Conservation (phyloP, 2,797 vertebrate species). For the Silurus aristotelis region DNA sequence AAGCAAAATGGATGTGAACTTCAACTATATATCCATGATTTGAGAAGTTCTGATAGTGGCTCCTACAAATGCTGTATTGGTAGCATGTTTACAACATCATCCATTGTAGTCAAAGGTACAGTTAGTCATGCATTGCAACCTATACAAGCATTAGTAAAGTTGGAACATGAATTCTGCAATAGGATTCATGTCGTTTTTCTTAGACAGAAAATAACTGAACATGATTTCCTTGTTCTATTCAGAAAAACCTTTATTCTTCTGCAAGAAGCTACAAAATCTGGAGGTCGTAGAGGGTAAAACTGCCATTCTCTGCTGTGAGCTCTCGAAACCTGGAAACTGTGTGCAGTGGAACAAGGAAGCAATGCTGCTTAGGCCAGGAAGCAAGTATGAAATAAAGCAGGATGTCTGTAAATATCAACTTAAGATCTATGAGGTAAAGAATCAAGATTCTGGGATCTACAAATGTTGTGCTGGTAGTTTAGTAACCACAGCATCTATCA, state of each 20-base stretch:
- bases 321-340: slow-evolving; percentile 38
- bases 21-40: slow-evolving; percentile 67
- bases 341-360: slow-evolving; percentile 44
- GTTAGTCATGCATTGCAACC: too few relatives aligned
- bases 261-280: slow-evolving; percentile 31
- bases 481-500: slow-evolving; percentile 69
- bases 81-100: slow-evolving; percentile 65
- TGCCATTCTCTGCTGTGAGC: slow-evolving; percentile 27
- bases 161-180: too few relatives aligned
- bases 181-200: too few relatives aligned
- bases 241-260: slow-evolving; percentile 51
- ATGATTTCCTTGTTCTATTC: background rate
- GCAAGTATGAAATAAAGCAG: slow-evolving; percentile 53
- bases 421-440: slow-evolving; percentile 66
- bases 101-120: slow-evolving; percentile 3
- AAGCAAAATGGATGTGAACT: slow-evolving; percentile 62
- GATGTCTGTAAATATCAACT: slow-evolving; percentile 66
- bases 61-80: slow-evolving; percentile 74
- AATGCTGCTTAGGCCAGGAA: slow-evolving; percentile 11
- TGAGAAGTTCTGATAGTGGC: slow-evolving; percentile 69
- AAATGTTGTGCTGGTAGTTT: slow-evolving; percentile 72
- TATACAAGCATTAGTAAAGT: too few relatives aligned
- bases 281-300: slow-evolving; percentile 29
- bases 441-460: slow-evolving; percentile 71
- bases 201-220: too few relatives aligned